Conservation (phyloP, 37 sponge, comb jelly and placozoan species). For the Beroe ovata region DNA sequence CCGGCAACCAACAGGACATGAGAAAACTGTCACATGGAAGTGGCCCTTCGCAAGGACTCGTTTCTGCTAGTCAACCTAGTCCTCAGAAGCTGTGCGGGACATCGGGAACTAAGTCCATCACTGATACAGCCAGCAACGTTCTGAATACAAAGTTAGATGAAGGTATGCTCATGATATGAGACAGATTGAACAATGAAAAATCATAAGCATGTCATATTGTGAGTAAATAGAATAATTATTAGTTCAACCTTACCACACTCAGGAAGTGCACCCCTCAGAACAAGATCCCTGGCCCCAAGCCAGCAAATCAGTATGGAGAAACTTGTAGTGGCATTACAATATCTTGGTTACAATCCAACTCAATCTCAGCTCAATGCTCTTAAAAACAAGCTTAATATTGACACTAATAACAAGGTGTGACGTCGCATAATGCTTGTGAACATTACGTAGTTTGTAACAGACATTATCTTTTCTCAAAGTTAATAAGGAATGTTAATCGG, state of each 20-base stretch:
- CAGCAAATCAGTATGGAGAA: constrained; percentile 61
- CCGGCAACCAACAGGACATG: neutral
- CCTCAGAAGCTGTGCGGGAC: constrained; percentile 7
- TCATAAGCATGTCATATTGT: too few species aligned
- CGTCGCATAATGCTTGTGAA: too few species aligned
- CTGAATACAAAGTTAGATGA: constrained; percentile 54
- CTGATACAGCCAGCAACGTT: constrained; percentile 32
- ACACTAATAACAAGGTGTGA: constrained; percentile 30
- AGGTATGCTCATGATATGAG: too few species aligned
- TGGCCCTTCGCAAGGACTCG: neutral
- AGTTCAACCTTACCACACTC: neutral
- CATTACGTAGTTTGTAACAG: too few species aligned
- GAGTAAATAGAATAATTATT: too few species aligned
- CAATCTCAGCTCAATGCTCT: neutral
- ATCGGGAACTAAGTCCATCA: constrained; percentile 23
- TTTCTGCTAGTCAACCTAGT: neutral
- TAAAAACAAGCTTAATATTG: constrained; percentile 32
- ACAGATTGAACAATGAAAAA: too few species aligned
- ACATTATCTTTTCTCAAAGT: too few species aligned
- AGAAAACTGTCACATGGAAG: neutral
- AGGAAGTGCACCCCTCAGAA: constrained; percentile 52
- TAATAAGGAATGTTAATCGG: too few species aligned
- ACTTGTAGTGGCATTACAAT: constrained; percentile 42
- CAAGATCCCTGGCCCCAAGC: constrained; percentile 44
- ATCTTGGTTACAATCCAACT: constrained; percentile 52